Evolutionary conservation across 2,797 vertebrate genomes (phyloP), one percentile per base, ranked within the genome.

Genomic region (Pseudochromis fuscus): DNA sequence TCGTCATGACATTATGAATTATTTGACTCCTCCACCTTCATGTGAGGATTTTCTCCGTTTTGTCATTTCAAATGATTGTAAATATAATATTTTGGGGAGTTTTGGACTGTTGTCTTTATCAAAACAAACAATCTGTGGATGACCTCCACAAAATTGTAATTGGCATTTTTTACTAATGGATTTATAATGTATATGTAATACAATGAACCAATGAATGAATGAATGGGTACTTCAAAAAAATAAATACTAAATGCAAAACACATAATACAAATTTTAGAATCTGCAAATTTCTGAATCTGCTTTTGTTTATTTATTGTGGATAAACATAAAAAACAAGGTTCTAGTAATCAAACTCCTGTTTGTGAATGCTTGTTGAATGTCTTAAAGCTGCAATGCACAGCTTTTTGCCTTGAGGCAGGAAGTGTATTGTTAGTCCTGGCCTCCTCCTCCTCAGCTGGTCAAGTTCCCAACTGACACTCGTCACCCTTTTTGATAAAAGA

Each of bases 401-500:
- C 42, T 51, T 63, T 79, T 62, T 66, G 71, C 77, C 75, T 18
- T 5, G 16, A 67, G 73, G 64, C 58, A 75, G 44, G 27, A 67
- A 30, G 15, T 73, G 3, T 45, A 35, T 65, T 61, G 71, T 69
- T 76, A 31, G 60, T 81, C 25, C 25, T 37, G 40, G 55, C 52
- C 60, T 74, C 45, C 51, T 63, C 42, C 60, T 69, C 57, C 52
- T 72, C 68, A 67, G 31, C 58, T 66, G 67, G 70, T 87, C 59
- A 71, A 45, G 50, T 67, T 71, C 44, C 71, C 49, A 42, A 31
- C 52, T 77, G 56, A 68, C 75, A 67, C 33, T 48, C 18, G 51
- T 75, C 69, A 79, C 50, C 79, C 68, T 38, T 53, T 66, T 30
- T 71, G 77, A 87, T 84, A 65, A 77, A 69, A 64, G 60, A 67